A percentile compares a stretch with the other conserved stretches of the same genome.
These are phyloP conservation scores for Azorinus chamasolen DNA, from an alignment of 2,888 invertebrate genomes.

Conservation along the genomic window DNA sequence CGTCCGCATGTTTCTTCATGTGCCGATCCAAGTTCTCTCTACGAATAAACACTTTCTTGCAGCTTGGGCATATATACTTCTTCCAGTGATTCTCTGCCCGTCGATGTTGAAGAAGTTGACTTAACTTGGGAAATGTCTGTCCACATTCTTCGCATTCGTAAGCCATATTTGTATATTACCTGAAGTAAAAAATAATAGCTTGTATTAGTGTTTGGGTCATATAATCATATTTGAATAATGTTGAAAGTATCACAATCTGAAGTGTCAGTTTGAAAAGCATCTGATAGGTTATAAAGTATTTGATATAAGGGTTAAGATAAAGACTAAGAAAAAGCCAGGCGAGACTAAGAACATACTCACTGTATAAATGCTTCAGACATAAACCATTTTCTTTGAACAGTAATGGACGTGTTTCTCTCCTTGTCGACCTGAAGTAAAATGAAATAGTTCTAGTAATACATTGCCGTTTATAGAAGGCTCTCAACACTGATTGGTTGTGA, in stretches of 20 bases:
- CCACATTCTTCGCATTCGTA: constrained; percentile 34
- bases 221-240: background rate
- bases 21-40: constrained; percentile 25
- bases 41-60: constrained; percentile 19
- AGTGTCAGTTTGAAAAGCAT: constrained; percentile 3
- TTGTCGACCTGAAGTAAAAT: no score
- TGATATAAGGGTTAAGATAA: background rate
- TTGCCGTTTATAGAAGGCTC: no score
- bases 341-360: background rate
- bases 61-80: constrained; percentile 4
- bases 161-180: background rate
- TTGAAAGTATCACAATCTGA: background rate
- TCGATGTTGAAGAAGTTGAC: constrained; percentile 22
- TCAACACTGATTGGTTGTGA: no score
- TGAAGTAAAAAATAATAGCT: background rate
- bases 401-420: no score
- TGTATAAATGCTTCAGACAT: background rate
- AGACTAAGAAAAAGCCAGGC: background rate
- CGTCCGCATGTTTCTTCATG: constrained; percentile 13
- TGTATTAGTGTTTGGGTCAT: constrained; percentile 1
- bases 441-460: no score
- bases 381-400: no score
- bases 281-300: no score
- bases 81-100: constrained; percentile 30
- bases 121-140: constrained; percentile 10